Percentiles rank a stretch among this genome's conserved stretches.
These are phyloP conservation scores for Scrobipalpa atriplicella DNA, from an alignment of 2,888 invertebrate species.

Conservation along the genomic window DNA sequence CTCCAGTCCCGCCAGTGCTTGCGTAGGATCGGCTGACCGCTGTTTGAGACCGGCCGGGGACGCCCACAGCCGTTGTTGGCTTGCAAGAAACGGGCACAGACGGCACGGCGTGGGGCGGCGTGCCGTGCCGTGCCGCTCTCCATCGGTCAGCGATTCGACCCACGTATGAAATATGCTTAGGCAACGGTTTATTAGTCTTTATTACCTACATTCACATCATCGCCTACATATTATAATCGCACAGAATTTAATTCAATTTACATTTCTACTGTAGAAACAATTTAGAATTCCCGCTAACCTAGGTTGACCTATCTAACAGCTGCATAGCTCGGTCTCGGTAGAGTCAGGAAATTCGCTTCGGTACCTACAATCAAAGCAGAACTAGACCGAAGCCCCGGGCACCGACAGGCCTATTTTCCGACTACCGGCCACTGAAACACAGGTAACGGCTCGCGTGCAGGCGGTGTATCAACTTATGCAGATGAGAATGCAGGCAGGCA, in stretches of 20 bases:
- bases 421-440: conserved; percentile 12
- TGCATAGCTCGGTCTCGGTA: not conserved
- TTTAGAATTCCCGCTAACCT: not conserved
- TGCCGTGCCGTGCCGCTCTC: not conserved
- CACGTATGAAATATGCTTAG: not conserved
- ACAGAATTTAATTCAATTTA: not conserved
- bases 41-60: not conserved
- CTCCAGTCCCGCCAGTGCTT: not conserved
- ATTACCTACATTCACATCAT: not conserved
- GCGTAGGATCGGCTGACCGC: conserved; percentile 9
- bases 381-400: conserved; percentile 11
- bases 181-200: not conserved
- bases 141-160: conserved; percentile 6
- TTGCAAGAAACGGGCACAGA: conserved; percentile 3
- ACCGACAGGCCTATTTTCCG: conserved; percentile 7
- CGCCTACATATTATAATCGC: not conserved
- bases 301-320: not conserved
- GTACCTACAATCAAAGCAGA: conserved; percentile 10
- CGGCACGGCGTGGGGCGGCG: not conserved
- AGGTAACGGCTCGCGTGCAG: not conserved
- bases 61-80: conserved; percentile 3
- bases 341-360: conserved; percentile 1
- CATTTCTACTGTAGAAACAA: not conserved
- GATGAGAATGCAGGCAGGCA: conserved; percentile 38
- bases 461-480: conserved; percentile 24